These are phyloP conservation scores for Spodoptera litura DNA, from an alignment of 1,140 invertebrate genomes.

Conservation along the genomic window DNA sequence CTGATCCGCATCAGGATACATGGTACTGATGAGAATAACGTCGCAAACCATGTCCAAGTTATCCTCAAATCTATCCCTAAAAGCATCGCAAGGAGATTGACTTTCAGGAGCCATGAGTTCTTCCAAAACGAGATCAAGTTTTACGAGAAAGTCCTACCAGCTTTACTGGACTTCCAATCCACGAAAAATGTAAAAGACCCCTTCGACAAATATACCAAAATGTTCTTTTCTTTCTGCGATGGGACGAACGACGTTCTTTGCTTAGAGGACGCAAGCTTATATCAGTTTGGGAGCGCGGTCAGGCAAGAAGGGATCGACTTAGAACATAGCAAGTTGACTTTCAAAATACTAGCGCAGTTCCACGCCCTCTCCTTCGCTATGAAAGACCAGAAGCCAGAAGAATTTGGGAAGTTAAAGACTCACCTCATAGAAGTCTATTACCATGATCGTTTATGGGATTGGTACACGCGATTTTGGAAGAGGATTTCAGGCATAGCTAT, in stretches of 20 bases:
- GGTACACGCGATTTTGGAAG: conserved; percentile 88
- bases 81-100: conserved; percentile 87
- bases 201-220: conserved; percentile 86
- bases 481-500: conserved; percentile 85
- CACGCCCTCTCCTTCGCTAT: conserved; percentile 90
- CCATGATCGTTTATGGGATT: conserved; percentile 85
- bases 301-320: conserved; percentile 86
- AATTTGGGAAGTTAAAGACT: conserved; percentile 84
- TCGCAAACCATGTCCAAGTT: conserved; percentile 78
- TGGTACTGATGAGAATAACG: conserved; percentile 74
- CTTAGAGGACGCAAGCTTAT: conserved; percentile 87
- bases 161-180: conserved; percentile 85
- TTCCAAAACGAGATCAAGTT: conserved; percentile 90
- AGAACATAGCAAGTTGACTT: conserved; percentile 83
- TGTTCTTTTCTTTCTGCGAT: conserved; percentile 86
- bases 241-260: conserved; percentile 89
- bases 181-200: conserved; percentile 80
- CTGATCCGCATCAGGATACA: conserved; percentile 87
- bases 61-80: conserved; percentile 89
- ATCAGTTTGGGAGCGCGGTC: conserved; percentile 84
- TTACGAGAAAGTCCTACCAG: conserved; percentile 87
- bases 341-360: conserved; percentile 88
- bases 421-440: conserved; percentile 87
- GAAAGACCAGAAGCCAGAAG: conserved; percentile 87
- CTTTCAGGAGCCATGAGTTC: conserved; percentile 89